Conservation (phyloP, 2,797 vertebrate species). For the Parambassis ranga region DNA sequence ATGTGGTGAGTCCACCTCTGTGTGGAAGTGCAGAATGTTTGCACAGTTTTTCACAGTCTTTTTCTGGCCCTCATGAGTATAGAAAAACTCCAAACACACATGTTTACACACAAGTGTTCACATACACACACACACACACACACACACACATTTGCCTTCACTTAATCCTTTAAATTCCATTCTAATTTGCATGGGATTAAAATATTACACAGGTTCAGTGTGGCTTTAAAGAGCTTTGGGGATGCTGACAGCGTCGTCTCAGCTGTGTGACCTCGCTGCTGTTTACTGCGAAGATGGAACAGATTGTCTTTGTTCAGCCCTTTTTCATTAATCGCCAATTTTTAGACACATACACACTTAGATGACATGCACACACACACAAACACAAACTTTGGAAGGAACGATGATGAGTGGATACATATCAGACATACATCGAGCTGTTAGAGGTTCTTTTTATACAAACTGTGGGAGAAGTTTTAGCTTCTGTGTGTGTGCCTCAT, state of each 20-base stretch:
- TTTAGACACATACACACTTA: background rate
- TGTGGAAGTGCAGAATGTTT: too few species aligned
- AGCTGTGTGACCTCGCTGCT: conserved; percentile 1
- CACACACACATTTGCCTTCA: background rate
- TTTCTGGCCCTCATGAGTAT: background rate
- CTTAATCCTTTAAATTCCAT: conserved; percentile 21
- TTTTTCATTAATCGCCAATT: conserved; percentile 7
- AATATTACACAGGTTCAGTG: conserved; percentile 17
- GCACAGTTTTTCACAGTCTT: too few species aligned
- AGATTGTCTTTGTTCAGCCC: conserved; percentile 28
- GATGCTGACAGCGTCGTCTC: background rate
- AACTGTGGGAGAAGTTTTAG: background rate
- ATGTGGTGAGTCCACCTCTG: too few species aligned
- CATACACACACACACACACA: background rate
- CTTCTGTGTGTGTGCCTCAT: background rate
- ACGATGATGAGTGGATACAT: too few species aligned
- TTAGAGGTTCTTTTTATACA: background rate
- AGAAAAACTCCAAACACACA: background rate
- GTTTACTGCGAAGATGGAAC: conserved; percentile 11
- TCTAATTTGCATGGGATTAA: conserved; percentile 41
- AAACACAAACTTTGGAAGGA: too few species aligned
- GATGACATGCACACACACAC: background rate
- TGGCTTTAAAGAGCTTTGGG: conserved; percentile 13
- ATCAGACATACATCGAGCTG: too few species aligned
- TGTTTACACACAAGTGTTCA: background rate